A percentile compares a stretch with the other conserved stretches of the same genome.
Conservation (phyloP, 2,888 invertebrate species). For the Drosophila anomelani region DNA sequence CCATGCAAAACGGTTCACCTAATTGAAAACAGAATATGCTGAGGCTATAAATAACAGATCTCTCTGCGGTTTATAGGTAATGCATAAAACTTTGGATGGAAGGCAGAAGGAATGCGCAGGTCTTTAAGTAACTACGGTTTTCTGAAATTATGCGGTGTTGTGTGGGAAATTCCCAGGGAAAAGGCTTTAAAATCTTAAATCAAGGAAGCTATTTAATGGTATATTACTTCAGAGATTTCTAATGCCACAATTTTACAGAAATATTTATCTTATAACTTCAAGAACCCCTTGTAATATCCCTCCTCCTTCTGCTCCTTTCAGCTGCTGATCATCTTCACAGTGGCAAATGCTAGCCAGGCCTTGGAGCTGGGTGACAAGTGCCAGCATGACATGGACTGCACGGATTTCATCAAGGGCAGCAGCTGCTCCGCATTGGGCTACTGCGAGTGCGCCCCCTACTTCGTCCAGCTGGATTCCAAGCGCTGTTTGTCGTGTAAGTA, state of each 20-base stretch:
- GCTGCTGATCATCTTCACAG: slow-evolving; percentile 59
- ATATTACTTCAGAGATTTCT: too few relatives aligned
- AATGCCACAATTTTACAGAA: neutral
- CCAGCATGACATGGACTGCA: slow-evolving; percentile 85
- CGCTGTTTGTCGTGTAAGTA: slow-evolving; percentile 93
- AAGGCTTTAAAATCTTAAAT: neutral
- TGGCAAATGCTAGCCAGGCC: slow-evolving; percentile 50
- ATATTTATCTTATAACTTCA: neutral
- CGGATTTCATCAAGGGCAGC: slow-evolving; percentile 85
- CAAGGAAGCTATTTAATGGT: neutral
- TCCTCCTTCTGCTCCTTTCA: slow-evolving; percentile 25
- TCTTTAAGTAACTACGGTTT: slow-evolving; percentile 7
- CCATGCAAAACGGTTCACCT: slow-evolving; percentile 51
- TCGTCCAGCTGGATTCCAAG: slow-evolving; percentile 91
- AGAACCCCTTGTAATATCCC: neutral
- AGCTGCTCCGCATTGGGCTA: slow-evolving; percentile 86
- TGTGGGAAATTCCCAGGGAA: neutral
- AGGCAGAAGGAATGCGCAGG: neutral
- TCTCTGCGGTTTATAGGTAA: slow-evolving; percentile 7
- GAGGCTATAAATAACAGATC: slow-evolving; percentile 19
- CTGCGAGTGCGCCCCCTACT: slow-evolving; percentile 93
- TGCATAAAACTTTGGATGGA: neutral
- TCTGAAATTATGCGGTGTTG: neutral
- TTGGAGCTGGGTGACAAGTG: slow-evolving; percentile 83
- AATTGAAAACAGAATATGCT: slow-evolving; percentile 33